Base-by-base conservation (phyloP, 2,797 vertebrate species). In the Cirrhinus molitorella region DNA sequence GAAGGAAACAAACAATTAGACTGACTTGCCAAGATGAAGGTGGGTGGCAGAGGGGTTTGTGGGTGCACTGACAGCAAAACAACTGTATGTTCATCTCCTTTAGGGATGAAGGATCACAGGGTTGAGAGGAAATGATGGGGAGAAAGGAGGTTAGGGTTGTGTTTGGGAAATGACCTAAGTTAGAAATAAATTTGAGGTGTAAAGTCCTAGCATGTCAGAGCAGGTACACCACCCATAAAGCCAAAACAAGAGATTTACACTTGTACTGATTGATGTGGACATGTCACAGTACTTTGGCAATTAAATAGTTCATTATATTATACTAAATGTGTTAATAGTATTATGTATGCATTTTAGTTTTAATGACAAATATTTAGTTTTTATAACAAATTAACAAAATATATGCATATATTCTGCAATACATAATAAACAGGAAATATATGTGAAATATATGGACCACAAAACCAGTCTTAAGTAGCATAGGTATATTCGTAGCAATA, bases 21-120 rank as follows among this genome's bases (percentile, higher is more conserved):
- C 85, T 88, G 83, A 88, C 81, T 88, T 88, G 79, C 66, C 19
- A 59, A 84, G 81, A 85, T 71, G 68, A 55, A 80, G 51, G 73
- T 66, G 37, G 70, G 66, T 78, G 83, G 78, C 63, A 77, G 81
- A 71, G 83, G 86, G 75, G 79, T 81, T 73, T 73, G 25, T 43
- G 68, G 73, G 71, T 63, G 59, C 28, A 61, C n/a, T 77, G 68
- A 84, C 49, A 49, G 65, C 77, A 73, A 80, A 84, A 43, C 65
- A 47, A 31, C 43, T 59, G 31, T 19, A 45, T 43, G 45, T 53
- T 79, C 13, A 23, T 68, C 47, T 68, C 14, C 25, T 68, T 34
- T 79, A 37, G 47, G 63, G 47, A 31, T 51, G 28, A 37, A 67
- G 12, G 7, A 65, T 49, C 25, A 34, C 25, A 34, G 57, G 53